phyloP scores from a whole-genome alignment of 35 echinoderm and acorn worm species.

The Heliocidaris erythrogramma region DNA sequence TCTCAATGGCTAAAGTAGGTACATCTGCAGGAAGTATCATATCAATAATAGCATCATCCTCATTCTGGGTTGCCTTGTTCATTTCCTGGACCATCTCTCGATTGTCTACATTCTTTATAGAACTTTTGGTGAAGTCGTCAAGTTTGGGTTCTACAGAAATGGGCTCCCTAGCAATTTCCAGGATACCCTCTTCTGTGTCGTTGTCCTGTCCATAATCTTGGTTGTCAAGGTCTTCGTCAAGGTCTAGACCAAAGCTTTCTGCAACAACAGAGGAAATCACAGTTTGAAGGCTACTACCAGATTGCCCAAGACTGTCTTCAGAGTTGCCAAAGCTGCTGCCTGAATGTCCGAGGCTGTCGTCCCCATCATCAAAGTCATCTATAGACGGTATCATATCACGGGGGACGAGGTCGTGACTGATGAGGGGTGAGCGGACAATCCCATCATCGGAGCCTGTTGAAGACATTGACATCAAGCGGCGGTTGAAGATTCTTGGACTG shows the following conservation, averaged over 20 bases:
- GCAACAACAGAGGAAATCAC: slow-evolving; percentile 37
- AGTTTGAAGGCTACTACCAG: slow-evolving; percentile 14
- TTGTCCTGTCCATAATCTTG: background rate
- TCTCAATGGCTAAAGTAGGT: slow-evolving; percentile 64
- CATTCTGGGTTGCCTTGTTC: background rate
- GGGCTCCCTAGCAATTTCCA: background rate
- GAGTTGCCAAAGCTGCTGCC: slow-evolving; percentile 16
- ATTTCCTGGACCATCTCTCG: background rate
- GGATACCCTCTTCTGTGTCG: background rate
- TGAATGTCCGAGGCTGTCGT: slow-evolving; percentile 10
- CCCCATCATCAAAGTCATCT: slow-evolving; percentile 35
- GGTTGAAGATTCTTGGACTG: slow-evolving; percentile 29
- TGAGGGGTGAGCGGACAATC: background rate
- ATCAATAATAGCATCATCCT: slow-evolving; percentile 21
- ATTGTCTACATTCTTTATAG: background rate
- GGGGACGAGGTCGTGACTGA: background rate
- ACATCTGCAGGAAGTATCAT: slow-evolving; percentile 56
- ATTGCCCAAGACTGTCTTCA: slow-evolving; percentile 15
- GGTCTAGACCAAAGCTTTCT: slow-evolving; percentile 26
- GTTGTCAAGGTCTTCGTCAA: background rate
- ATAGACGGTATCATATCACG: slow-evolving; percentile 39
- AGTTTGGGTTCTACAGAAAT: background rate
- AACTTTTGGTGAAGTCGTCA: background rate
- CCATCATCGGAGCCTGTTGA: background rate
- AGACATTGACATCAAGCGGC: background rate